Percentiles rank a stretch among this genome's conserved stretches.
phyloP scores from a whole-genome alignment of 2,888 invertebrate species.

The Macaria notata region DNA sequence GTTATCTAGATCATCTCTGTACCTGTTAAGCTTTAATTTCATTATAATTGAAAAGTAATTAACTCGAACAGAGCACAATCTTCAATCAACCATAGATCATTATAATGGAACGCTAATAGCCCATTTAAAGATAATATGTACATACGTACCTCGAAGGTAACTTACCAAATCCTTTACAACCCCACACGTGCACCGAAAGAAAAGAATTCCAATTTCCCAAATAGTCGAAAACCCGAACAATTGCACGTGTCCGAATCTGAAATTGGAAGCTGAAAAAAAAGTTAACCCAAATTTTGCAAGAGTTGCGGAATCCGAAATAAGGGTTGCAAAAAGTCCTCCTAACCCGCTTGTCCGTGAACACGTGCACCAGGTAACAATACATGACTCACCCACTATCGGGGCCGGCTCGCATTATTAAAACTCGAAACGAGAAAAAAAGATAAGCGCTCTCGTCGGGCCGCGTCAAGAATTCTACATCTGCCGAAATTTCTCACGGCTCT shows the following conservation, averaged over 20 bases:
- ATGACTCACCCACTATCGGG: conserved; percentile 71
- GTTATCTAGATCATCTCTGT: conserved; percentile 46
- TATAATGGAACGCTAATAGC: conserved; percentile 42
- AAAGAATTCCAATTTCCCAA: conserved; percentile 27
- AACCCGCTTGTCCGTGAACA: conserved; percentile 76
- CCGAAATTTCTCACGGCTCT: conserved; percentile 82
- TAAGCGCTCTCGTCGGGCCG: conserved; percentile 76
- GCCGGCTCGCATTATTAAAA: conserved; percentile 71
- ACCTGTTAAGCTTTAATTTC: conserved; percentile 53
- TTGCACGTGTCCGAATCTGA: conserved; percentile 54
- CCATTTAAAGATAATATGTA: conserved; percentile 33
- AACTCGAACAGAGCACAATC: conserved; percentile 47
- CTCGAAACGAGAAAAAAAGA: conserved; percentile 62
- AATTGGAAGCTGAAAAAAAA: conserved; percentile 57
- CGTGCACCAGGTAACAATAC: conserved; percentile 74
- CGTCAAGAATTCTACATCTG: conserved; percentile 82
- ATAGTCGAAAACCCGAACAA: conserved; percentile 33
- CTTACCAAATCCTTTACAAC: conserved; percentile 31
- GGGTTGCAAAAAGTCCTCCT: conserved; percentile 80
- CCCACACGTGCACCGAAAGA: conserved; percentile 45
- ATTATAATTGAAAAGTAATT: conserved; percentile 64
- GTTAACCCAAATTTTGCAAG: conserved; percentile 79
- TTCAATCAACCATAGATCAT: conserved; percentile 57
- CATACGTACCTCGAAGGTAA: conserved; percentile 35
- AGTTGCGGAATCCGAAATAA: conserved; percentile 80